phyloP scores from a whole-genome alignment of 2,888 invertebrate species.

The Pycnomerus fuliginosus region DNA sequence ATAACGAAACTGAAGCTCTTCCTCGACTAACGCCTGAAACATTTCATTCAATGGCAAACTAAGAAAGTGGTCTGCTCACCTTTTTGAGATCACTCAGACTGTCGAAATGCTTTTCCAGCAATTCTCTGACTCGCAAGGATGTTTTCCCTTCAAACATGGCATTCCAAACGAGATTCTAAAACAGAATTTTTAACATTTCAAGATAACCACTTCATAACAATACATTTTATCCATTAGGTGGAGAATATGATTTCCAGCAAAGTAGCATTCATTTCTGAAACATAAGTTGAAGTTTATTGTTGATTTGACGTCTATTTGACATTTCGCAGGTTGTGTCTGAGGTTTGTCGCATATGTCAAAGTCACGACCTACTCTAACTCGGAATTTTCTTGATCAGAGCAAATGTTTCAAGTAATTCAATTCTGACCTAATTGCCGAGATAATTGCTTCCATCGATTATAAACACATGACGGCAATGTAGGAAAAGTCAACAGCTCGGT shows the following conservation, averaged over 20 bases:
- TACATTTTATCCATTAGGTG: neutral
- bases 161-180: conserved; percentile 28
- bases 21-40: too few species aligned
- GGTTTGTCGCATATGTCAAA: too few species aligned
- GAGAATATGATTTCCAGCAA: neutral
- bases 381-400: too few species aligned
- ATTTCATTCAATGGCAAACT: neutral
- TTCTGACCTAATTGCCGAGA: too few species aligned
- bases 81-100: conserved; percentile 12
- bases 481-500: neutral
- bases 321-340: too few species aligned
- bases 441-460: neutral
- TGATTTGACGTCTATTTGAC: too few species aligned
- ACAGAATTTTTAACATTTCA: neutral
- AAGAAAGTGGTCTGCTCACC: conserved; percentile 6
- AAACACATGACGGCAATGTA: neutral
- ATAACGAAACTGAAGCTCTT: too few species aligned
- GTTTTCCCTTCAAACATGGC: conserved; percentile 38
- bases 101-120: conserved; percentile 29
- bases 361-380: too few species aligned
- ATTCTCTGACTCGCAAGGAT: conserved; percentile 27
- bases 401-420: too few species aligned
- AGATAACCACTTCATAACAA: conserved; percentile 1
- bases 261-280: too few species aligned
- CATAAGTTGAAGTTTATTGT: too few species aligned